phyloP scores from a whole-genome alignment of 2,888 invertebrate species.

The Graphium colonna region DNA sequence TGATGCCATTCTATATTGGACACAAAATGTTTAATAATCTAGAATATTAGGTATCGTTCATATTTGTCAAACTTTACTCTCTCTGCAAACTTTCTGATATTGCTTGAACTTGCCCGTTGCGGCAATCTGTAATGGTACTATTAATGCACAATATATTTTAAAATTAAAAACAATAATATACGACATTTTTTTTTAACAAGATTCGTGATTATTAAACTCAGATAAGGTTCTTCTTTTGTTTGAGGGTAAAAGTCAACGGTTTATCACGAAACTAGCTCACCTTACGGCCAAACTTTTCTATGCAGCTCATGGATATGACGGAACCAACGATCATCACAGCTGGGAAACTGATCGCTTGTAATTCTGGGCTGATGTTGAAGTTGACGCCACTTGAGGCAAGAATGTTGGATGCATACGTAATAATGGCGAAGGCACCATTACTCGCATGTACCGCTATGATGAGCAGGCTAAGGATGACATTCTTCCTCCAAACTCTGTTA shows the following conservation, averaged over 20 bases:
- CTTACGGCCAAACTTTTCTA: conserved; percentile 60
- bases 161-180: too few relatives aligned
- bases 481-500: conserved; percentile 47
- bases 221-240: too few relatives aligned
- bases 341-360: conserved; percentile 56
- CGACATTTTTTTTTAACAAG: too few relatives aligned
- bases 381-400: conserved; percentile 50
- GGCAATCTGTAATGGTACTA: background rate
- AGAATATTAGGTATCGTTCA: background rate
- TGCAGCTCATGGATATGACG: conserved; percentile 46
- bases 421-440: conserved; percentile 51
- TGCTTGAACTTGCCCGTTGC: background rate
- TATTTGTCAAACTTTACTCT: too few relatives aligned
- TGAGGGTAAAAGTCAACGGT: too few relatives aligned
- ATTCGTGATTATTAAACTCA: too few relatives aligned
- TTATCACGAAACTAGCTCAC: conserved; percentile 38
- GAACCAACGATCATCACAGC: conserved; percentile 55
- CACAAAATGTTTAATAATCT: too few relatives aligned
- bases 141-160: too few relatives aligned
- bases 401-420: conserved; percentile 51
- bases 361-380: conserved; percentile 49
- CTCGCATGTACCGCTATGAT: conserved; percentile 39
- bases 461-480: conserved; percentile 37
- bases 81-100: background rate
- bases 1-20: background rate